Evolutionary conservation across 2,888 invertebrate genomes (phyloP), one percentile per base, ranked within the genome.

Genomic region (Rhynchonema sp.): DNA sequence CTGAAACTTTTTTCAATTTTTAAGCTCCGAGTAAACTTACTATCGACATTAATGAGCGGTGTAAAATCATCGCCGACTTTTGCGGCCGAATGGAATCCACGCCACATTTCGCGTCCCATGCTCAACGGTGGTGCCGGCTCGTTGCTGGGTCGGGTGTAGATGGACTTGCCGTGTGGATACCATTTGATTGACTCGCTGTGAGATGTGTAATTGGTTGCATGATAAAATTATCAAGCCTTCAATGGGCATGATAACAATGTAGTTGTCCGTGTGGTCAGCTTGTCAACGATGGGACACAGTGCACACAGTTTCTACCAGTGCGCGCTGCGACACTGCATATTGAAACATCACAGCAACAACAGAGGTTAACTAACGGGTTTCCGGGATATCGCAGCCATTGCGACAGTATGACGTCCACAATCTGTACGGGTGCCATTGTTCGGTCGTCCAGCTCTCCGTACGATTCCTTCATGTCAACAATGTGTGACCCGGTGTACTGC

Each of bases 81-180:
- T 2, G 57, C 59, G 23, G 61, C 60, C 23, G 61, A 55, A 53
- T 55, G 58, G 30, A 53, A 46, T 22, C 62, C 62, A 17, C 49
- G 9, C 62, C 62, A 62, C 27, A 63, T 29, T 46, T 62, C 59
- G 46, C 62, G 59, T 2, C 62, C 62, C 22, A 25, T 26, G 13
- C 55, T 29, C 13, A 62, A 56, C 60, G 62, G 30, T 6, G 23
- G 28, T 6, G 29, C 54, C 17, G 13, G 25, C 2, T 23, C 27
- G 2, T 56, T 23, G 17, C 17, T 22, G 13, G 59, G 59, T 20
- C 52, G 26, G 22, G 30, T 28, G 54, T 54, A 59, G 22, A 59
- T 30, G 17, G 29, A 29, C 9, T 25, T 17, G 22, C 59, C 54
- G 30, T 28, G 30, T 30, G 59, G 20, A 25, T 59, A 59, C 25